Base-by-base conservation (phyloP, 2,888 invertebrate species). In the Hybos culiciformis region DNA sequence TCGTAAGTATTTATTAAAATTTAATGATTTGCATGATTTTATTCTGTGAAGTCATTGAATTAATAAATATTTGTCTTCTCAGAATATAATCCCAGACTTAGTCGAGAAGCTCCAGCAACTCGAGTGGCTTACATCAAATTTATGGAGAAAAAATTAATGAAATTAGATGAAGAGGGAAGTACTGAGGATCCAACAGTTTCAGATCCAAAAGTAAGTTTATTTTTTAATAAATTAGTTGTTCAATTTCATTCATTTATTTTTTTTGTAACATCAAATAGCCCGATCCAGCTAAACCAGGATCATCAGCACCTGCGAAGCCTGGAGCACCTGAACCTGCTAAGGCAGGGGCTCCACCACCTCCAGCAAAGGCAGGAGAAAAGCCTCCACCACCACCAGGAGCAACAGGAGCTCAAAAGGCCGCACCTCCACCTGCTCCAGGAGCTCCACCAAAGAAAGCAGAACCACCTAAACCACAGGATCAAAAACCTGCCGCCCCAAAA, bases 51-150 rank as follows among this genome's bases (percentile, higher is more conserved):
- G 12, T 7, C 5, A 23, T 7, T 7, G 9, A 23, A 23, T 9
- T 9, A 3, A n/a, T 12, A 17, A 9, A n/a, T 34, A 9, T 14
- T 9, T 19, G 24, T 8, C 17, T 6, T 23, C 39, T n/a, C 56
- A 77, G 83, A 83, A 62, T 87, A 78, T 63, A 88, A 88, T 68
- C 87, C 87, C 0, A 81, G 80, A 51, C 67, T 88, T 24, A 75
- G 78, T 3, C 75, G 74, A 1, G 79, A 86, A 2, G 78, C 85
- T 2, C 81, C 83, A 1, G 78, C 80, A 2, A 83, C 87, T 1
- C 72, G 87, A 53, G 77, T 87, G 14, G 88, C 88, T 0, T 88
- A 88, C 54, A 86, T 85, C 41, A 88, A 87, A 64, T 90, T 88
- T 60, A 88, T 88, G 78, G 76, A 78, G 48, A 77, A 73, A 57